Evolutionary conservation across 1,140 invertebrate genomes (phyloP).

Genomic region (Mamestra configurata): DNA sequence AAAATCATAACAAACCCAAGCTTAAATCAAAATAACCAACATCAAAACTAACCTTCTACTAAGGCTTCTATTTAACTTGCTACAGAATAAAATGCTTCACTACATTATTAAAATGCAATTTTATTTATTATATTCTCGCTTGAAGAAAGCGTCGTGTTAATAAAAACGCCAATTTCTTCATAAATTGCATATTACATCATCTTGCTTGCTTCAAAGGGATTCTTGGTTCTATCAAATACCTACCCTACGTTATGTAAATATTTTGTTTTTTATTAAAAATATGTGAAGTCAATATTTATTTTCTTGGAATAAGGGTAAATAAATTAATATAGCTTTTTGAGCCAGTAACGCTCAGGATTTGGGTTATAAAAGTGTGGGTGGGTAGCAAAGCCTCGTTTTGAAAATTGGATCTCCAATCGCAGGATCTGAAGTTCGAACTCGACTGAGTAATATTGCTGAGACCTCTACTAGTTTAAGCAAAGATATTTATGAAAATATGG

Average conservation of each 20-base stretch:
- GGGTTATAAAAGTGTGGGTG: background rate
- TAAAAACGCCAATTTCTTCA: conserved; percentile 23
- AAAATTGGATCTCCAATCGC: background rate
- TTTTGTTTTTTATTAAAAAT: conserved; percentile 2
- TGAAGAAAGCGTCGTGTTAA: conserved; percentile 14
- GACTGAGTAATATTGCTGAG: background rate
- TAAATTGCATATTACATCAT: conserved; percentile 44
- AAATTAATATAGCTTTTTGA: conserved; percentile 13
- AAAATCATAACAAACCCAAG: background rate
- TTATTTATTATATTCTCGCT: conserved; percentile 8
- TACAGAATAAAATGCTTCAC: conserved; percentile 9
- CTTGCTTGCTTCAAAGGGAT: conserved; percentile 25
- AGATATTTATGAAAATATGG: background rate
- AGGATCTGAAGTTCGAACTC: background rate
- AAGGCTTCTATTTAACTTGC: background rate
- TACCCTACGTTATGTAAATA: conserved; percentile 15
- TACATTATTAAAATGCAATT: conserved; percentile 23
- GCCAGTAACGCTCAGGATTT: background rate
- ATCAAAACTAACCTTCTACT: background rate
- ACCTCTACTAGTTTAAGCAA: background rate
- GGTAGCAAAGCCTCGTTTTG: background rate
- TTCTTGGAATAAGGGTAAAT: background rate
- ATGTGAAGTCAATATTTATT: conserved; percentile 19
- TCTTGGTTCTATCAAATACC: conserved; percentile 18
- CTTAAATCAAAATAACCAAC: background rate